These are phyloP conservation scores for Hemicordylus capensis DNA, from an alignment of 2,113 vertebrate species.

Conservation along the genomic window DNA sequence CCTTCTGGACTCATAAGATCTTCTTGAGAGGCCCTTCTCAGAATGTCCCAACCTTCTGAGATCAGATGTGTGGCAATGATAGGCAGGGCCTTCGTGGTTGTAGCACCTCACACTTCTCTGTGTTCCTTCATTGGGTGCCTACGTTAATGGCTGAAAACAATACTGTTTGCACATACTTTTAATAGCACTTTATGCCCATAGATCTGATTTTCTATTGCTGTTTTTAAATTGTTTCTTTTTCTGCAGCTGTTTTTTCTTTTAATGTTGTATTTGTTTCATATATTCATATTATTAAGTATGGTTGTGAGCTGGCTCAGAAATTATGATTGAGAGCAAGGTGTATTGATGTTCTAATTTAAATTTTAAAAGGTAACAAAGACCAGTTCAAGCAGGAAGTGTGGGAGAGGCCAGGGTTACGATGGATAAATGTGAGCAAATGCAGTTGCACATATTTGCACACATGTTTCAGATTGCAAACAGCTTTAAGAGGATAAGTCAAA, in stretches of 20 bases:
- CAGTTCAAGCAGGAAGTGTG: too few relatives aligned
- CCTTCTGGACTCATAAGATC: neutral
- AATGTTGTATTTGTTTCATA: neutral
- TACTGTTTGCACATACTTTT: neutral
- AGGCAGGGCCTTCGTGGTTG: neutral
- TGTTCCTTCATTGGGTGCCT: neutral
- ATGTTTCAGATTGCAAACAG: neutral
- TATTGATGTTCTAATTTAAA: too few relatives aligned
- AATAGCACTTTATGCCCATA: neutral
- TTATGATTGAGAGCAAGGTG: neutral
- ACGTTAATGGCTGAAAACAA: neutral
- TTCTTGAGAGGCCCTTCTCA: neutral
- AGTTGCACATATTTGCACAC: neutral
- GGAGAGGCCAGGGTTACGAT: neutral
- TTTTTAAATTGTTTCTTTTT: neutral
- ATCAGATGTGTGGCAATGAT: too few relatives aligned
- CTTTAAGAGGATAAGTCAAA: neutral
- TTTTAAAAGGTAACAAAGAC: too few relatives aligned
- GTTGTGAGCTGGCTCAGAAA: neutral
- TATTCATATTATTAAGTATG: neutral
- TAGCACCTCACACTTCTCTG: neutral
- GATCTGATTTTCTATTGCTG: neutral
- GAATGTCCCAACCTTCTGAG: neutral
- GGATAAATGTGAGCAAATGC: neutral
- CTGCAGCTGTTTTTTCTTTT: neutral